These are phyloP conservation scores for Myotis findleyi DNA, from an alignment of 2,797 vertebrate genomes.

Conservation along the genomic window DNA sequence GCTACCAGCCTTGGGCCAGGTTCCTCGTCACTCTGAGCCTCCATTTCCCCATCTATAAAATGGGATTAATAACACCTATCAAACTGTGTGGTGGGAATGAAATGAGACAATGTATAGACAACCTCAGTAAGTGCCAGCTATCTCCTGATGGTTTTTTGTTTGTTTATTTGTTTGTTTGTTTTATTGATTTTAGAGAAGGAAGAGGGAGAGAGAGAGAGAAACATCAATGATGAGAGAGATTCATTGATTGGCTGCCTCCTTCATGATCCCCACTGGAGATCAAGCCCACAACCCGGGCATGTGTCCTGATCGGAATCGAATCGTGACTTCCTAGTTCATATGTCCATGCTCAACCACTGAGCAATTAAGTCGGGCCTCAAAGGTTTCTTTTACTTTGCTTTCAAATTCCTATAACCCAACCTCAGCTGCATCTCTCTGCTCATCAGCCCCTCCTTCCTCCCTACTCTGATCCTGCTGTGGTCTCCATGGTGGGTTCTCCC, in stretches of 20 bases:
- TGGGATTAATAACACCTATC: background rate
- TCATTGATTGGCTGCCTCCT: too few species aligned
- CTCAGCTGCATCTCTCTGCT: background rate
- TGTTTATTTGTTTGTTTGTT: too few species aligned
- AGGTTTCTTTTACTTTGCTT: background rate
- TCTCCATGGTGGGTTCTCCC: background rate
- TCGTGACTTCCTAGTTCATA: too few species aligned
- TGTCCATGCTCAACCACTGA: too few species aligned
- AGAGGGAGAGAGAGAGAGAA: too few species aligned
- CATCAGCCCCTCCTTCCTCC: background rate
- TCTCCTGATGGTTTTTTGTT: background rate
- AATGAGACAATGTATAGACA: background rate
- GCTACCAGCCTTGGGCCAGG: background rate
- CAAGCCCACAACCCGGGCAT: too few species aligned
- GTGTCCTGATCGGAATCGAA: too few species aligned
- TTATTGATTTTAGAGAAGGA: too few species aligned
- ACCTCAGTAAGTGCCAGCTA: background rate
- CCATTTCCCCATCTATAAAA: background rate
- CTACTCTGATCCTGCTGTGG: background rate
- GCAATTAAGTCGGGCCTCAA: background rate
- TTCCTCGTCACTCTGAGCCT: background rate
- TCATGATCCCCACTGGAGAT: too few species aligned
- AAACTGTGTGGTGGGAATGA: background rate
- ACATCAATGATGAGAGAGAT: too few species aligned
- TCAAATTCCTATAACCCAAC: background rate